Conservation (phyloP, 2,797 vertebrate genomes). For the Toxotes lorentzi region DNA sequence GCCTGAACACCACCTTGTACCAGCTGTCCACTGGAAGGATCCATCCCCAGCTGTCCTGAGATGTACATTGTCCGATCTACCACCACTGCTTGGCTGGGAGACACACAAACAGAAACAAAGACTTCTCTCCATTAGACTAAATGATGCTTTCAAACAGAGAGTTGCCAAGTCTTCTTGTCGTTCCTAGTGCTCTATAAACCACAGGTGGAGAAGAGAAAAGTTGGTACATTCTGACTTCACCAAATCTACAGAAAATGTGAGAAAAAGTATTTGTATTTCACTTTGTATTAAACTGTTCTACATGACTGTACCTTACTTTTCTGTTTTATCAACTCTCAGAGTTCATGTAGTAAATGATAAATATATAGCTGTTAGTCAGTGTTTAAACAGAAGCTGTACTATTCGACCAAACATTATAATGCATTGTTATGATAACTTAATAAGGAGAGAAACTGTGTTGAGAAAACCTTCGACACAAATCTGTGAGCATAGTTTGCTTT, state of each 20-base stretch:
- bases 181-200: background rate
- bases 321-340: background rate
- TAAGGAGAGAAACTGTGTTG: background rate
- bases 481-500: background rate
- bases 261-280: background rate
- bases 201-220: background rate
- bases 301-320: background rate
- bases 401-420: background rate
- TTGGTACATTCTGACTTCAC: background rate
- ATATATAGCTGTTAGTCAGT: background rate
- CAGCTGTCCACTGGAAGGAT: constrained; percentile 89
- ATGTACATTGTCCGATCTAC: constrained; percentile 94
- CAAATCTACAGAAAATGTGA: background rate
- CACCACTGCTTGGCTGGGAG: constrained; percentile 92
- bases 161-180: background rate
- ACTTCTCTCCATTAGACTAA: background rate
- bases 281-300: background rate
- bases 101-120: constrained; percentile 12
- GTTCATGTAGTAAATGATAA: background rate
- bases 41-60: constrained; percentile 93
- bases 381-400: background rate
- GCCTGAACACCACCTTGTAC: constrained; percentile 91
- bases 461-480: background rate
- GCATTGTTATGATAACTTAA: background rate
- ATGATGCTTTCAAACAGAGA: background rate